Percentiles rank a stretch among this genome's conserved stretches.
These are phyloP conservation scores for Pristionchus mayeri DNA, from an alignment of 2,888 invertebrate species.

Conservation along the genomic window DNA sequence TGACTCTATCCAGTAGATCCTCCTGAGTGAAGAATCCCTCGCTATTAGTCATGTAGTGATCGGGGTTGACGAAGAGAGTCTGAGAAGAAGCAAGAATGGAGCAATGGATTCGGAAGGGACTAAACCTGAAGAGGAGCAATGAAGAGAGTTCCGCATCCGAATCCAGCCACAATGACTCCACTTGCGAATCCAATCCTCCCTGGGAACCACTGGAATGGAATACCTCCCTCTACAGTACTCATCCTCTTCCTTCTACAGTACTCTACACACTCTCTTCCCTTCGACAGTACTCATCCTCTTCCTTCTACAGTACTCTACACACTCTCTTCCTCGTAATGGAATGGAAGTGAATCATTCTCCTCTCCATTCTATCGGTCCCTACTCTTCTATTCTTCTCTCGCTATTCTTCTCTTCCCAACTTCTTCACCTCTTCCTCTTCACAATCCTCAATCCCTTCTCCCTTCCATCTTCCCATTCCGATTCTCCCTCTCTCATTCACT, in stretches of 20 bases:
- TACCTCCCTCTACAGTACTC: neutral
- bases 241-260: neutral
- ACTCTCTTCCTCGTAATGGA: neutral
- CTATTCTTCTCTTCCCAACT: neutral
- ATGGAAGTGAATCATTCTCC: neutral
- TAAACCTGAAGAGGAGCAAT: constrained; percentile 76
- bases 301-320: neutral
- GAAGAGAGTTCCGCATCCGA: constrained; percentile 77
- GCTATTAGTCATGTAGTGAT: constrained; percentile 66
- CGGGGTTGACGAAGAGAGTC: constrained; percentile 66
- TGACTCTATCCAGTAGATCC: constrained; percentile 70
- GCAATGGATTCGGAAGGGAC: too few species aligned
- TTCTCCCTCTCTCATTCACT: neutral
- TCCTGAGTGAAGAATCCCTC: constrained; percentile 71
- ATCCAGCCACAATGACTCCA: constrained; percentile 77
- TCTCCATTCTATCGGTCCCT: neutral
- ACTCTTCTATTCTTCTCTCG: constrained; percentile 31
- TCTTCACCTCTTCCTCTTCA: neutral
- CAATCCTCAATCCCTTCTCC: constrained; percentile 17
- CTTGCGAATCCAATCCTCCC: constrained; percentile 75
- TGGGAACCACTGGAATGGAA: constrained; percentile 72
- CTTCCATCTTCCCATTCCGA: neutral
- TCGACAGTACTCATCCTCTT: neutral
- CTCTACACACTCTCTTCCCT: too few species aligned
- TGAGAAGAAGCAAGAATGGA: constrained; percentile 63